phyloP scores from a whole-genome alignment of 2,888 invertebrate genomes.

The Drosophila sordidapex region DNA sequence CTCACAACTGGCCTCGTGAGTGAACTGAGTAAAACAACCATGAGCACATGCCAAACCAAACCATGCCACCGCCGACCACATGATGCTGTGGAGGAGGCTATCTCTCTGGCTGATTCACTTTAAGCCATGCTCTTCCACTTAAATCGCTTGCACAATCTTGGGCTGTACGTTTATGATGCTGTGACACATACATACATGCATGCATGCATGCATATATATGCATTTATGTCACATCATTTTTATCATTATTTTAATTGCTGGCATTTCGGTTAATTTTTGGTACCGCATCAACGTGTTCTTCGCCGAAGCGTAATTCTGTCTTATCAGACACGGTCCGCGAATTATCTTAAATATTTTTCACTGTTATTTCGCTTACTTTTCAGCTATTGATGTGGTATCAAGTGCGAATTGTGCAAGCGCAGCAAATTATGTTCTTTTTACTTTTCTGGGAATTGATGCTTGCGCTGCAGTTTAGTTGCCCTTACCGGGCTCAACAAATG shows the following conservation, averaged over 20 bases:
- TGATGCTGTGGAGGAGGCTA: background rate
- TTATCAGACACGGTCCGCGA: slow-evolving; percentile 42
- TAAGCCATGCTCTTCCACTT: slow-evolving; percentile 4
- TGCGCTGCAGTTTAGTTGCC: background rate
- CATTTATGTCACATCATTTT: background rate
- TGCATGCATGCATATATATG: background rate
- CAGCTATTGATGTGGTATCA: slow-evolving; percentile 3
- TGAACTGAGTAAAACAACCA: slow-evolving; percentile 5
- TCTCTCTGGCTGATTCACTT: slow-evolving; percentile 13
- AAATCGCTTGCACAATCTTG: slow-evolving; percentile 29
- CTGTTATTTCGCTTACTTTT: slow-evolving; percentile 8
- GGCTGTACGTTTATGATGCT: background rate
- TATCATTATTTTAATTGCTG: background rate
- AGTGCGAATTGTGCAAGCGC: background rate
- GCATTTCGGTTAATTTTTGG: slow-evolving; percentile 9
- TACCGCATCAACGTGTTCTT: slow-evolving; percentile 41
- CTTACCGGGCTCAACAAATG: background rate
- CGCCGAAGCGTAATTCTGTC: slow-evolving; percentile 15
- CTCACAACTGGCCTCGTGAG: slow-evolving; percentile 7
- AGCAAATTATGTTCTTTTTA: background rate
- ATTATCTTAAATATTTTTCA: slow-evolving; percentile 24
- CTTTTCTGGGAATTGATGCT: background rate
- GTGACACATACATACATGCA: background rate
- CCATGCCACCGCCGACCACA: background rate
- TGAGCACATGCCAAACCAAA: slow-evolving; percentile 31